Evolutionary conservation across 2,888 invertebrate species (phyloP).

Genomic region (Acronicta leporina): DNA sequence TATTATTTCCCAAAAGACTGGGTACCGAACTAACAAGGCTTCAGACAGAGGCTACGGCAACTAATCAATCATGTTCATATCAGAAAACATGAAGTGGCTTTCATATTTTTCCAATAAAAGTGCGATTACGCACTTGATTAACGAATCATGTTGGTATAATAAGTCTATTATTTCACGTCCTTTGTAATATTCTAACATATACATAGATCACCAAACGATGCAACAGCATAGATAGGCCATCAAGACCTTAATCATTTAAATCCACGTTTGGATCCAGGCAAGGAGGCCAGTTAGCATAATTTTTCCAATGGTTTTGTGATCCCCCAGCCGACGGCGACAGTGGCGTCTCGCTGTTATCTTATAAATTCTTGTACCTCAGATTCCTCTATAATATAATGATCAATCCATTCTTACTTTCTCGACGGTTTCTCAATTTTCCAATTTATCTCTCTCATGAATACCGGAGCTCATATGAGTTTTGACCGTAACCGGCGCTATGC

Average conservation of each 20-base stretch:
- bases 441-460: conserved; percentile 4
- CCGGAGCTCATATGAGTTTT: conserved; percentile 1
- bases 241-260: not conserved
- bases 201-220: not conserved
- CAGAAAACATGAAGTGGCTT: conserved; percentile 33
- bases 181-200: not conserved
- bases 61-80: conserved; percentile 44
- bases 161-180: conserved; percentile 4
- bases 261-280: not conserved
- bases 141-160: conserved; percentile 20
- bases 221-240: not conserved
- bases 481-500: not conserved
- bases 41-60: conserved; percentile 15
- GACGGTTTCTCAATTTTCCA: conserved; percentile 15
- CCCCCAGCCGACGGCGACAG: conserved; percentile 11
- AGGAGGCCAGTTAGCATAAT: not conserved
- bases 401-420: conserved; percentile 24
- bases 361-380: conserved; percentile 4
- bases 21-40: conserved; percentile 14
- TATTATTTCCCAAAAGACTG: conserved; percentile 24
- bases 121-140: conserved; percentile 45
- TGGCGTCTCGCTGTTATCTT: conserved; percentile 1
- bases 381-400: conserved; percentile 9
- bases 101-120: conserved; percentile 37
- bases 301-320: conserved; percentile 22